Percentiles rank a stretch among this genome's conserved stretches.
These are phyloP conservation scores for Hypselothyrea guttata DNA, from an alignment of 2,888 invertebrate genomes.

Conservation along the genomic window DNA sequence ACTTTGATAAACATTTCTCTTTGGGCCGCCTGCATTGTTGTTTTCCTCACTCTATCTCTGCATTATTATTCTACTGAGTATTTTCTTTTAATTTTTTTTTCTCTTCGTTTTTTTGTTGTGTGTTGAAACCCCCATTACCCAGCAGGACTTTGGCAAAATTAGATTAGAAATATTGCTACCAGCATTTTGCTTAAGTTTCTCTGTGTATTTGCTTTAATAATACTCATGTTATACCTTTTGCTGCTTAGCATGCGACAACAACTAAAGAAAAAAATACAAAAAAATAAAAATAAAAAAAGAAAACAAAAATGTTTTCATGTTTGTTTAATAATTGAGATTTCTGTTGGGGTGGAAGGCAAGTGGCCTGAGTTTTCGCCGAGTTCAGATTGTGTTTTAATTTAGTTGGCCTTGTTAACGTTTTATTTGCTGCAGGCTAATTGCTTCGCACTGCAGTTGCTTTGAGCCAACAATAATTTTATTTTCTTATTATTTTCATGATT, in stretches of 20 bases:
- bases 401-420: slow-evolving; percentile 50
- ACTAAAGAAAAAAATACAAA: slow-evolving; percentile 25
- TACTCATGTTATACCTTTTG: slow-evolving; percentile 53
- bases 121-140: slow-evolving; percentile 26
- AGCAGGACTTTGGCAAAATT: slow-evolving; percentile 67
- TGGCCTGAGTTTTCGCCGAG: slow-evolving; percentile 10
- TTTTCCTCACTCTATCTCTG: slow-evolving; percentile 30
- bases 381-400: slow-evolving; percentile 62
- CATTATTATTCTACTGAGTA: slow-evolving; percentile 41
- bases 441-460: slow-evolving; percentile 1
- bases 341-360: slow-evolving; percentile 23
- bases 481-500: background rate
- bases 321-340: slow-evolving; percentile 61
- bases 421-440: slow-evolving; percentile 37
- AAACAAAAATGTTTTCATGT: slow-evolving; percentile 47
- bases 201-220: slow-evolving; percentile 58
- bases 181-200: slow-evolving; percentile 62
- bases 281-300: slow-evolving; percentile 12
- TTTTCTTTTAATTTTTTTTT: slow-evolving; percentile 69
- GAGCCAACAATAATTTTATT: background rate
- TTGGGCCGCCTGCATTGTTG: slow-evolving; percentile 63
- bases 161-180: slow-evolving; percentile 78
- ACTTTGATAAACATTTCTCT: slow-evolving; percentile 70
- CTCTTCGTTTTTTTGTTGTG: background rate
- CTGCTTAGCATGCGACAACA: slow-evolving; percentile 49